These are phyloP conservation scores for Agrochola macilenta DNA, from an alignment of 2,888 invertebrate genomes.

Conservation along the genomic window DNA sequence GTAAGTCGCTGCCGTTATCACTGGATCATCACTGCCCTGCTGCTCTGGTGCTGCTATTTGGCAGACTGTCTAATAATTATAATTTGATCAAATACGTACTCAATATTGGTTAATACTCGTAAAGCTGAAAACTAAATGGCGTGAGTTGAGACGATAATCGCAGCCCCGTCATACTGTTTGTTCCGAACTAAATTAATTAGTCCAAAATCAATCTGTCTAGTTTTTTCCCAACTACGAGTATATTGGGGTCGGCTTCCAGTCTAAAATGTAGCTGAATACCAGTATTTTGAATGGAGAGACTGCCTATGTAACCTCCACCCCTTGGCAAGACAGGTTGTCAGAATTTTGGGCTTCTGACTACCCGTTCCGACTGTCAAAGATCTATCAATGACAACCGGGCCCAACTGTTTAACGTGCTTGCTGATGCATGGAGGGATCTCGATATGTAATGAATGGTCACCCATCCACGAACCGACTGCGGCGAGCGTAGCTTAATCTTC, in stretches of 20 bases:
- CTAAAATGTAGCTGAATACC: not conserved
- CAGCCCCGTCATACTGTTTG: constrained; percentile 32
- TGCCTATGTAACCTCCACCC: not conserved
- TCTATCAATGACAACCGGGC: not conserved
- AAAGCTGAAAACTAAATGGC: constrained; percentile 24
- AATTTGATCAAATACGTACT: not conserved
- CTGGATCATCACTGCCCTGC: too few species aligned
- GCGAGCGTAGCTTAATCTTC: too few species aligned
- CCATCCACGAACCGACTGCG: not conserved
- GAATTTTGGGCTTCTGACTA: not conserved
- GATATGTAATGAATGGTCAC: not conserved
- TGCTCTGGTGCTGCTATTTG: too few species aligned
- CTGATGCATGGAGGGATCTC: not conserved
- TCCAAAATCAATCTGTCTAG: not conserved
- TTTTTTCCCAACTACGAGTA: not conserved
- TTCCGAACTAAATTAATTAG: constrained; percentile 29
- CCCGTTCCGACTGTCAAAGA: not conserved
- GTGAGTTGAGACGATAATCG: constrained; percentile 22
- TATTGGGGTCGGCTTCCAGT: not conserved
- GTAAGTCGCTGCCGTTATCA: too few species aligned
- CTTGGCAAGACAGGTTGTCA: not conserved
- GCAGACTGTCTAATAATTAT: too few species aligned
- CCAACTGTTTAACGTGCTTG: not conserved
- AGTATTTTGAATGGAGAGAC: too few species aligned
- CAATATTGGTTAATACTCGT: not conserved